These are phyloP conservation scores for Tursiops truncatus DNA, from an alignment of 2,113 vertebrate genomes.

Conservation along the genomic window DNA sequence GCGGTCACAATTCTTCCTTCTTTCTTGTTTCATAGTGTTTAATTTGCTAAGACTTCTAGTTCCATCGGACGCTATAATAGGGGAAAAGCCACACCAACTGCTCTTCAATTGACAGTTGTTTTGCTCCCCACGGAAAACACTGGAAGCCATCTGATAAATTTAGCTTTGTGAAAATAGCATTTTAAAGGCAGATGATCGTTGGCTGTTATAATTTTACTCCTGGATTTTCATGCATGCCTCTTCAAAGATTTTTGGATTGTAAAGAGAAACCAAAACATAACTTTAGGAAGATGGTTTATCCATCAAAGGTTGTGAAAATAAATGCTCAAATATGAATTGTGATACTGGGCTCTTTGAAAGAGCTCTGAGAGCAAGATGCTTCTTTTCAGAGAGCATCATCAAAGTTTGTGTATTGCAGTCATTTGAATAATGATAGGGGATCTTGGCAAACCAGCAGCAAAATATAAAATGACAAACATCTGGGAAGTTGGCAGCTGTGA, in stretches of 20 bases:
- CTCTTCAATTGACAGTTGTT: background rate
- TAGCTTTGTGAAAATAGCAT: constrained; percentile 29
- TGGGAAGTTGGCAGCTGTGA: constrained; percentile 29
- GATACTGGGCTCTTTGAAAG: constrained; percentile 29
- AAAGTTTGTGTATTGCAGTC: constrained; percentile 18
- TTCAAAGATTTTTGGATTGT: constrained; percentile 36
- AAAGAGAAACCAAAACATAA: constrained; percentile 2
- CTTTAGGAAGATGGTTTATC: constrained; percentile 34
- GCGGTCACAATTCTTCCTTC: background rate
- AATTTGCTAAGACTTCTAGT: constrained; percentile 17
- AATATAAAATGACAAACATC: constrained; percentile 50
- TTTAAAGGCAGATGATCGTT: constrained; percentile 41
- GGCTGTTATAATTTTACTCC: background rate
- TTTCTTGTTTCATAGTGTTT: background rate
- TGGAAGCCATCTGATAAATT: constrained; percentile 8
- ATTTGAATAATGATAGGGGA: constrained; percentile 42
- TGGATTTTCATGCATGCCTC: background rate
- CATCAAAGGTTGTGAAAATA: constrained; percentile 47
- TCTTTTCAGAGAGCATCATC: constrained; percentile 30
- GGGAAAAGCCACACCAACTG: background rate
- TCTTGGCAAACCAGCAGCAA: constrained; percentile 49
- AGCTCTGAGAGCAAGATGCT: background rate
- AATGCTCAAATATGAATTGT: constrained; percentile 34
- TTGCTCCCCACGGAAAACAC: background rate
- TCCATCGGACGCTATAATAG: background rate